These are phyloP conservation scores for Microdon myrmicae DNA, from an alignment of 2,888 invertebrate genomes.

Conservation along the genomic window DNA sequence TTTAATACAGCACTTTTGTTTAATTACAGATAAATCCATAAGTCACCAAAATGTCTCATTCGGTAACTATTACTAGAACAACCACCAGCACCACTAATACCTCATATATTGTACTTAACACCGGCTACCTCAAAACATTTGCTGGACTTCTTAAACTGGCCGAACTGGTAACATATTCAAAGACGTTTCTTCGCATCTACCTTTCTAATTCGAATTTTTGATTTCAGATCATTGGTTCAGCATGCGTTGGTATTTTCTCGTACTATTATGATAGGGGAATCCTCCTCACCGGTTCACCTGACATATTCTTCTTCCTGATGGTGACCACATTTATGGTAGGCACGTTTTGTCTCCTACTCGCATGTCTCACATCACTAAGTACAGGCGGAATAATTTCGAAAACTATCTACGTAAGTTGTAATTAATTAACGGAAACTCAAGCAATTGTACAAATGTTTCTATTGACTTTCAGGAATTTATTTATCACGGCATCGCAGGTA, in stretches of 20 bases:
- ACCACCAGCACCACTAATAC: conserved; percentile 84
- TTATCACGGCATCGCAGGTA: conserved; percentile 80
- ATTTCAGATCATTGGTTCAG: conserved; percentile 77
- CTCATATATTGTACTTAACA: conserved; percentile 81
- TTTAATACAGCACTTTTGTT: too few relatives aligned
- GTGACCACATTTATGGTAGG: conserved; percentile 82
- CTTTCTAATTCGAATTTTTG: background rate
- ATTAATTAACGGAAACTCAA: too few relatives aligned
- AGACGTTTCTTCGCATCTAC: conserved; percentile 44
- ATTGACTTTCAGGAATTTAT: conserved; percentile 77
- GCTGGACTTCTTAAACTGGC: conserved; percentile 85
- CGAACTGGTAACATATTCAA: conserved; percentile 73
- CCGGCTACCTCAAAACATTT: conserved; percentile 80
- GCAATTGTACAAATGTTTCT: background rate
- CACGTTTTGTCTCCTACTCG: conserved; percentile 78
- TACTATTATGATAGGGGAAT: conserved; percentile 68
- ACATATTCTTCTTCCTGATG: conserved; percentile 79
- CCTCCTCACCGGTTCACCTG: conserved; percentile 62
- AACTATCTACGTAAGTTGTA: conserved; percentile 68
- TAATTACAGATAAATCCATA: conserved; percentile 33
- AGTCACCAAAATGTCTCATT: conserved; percentile 80
- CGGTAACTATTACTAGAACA: conserved; percentile 86
- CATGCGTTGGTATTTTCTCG: conserved; percentile 77
- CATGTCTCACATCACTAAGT: conserved; percentile 81
- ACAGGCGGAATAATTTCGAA: conserved; percentile 86